A percentile compares a stretch with the other conserved stretches of the same genome.
Conservation (phyloP, 2,113 vertebrate genomes). For the Muntiacus muntjak region DNA sequence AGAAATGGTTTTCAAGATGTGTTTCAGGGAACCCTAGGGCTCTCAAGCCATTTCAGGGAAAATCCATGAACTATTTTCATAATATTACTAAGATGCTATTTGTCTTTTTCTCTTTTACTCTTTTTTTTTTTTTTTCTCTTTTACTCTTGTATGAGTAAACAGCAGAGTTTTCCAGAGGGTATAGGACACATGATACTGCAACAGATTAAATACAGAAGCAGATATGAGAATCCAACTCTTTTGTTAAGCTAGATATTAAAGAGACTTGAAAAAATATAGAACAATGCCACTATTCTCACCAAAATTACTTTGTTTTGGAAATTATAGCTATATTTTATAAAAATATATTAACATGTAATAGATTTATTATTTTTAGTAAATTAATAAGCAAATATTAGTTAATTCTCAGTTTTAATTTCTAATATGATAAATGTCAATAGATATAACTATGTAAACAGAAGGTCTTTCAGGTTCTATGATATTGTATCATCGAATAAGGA, state of each 20-base stretch:
- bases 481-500: not conserved
- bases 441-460: not conserved
- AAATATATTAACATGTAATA: not conserved
- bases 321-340: not conserved
- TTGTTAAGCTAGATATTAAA: not conserved
- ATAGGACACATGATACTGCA: not conserved
- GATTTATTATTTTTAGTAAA: constrained; percentile 1
- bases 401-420: not conserved
- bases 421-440: not conserved
- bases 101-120: not conserved
- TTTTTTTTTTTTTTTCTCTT: not conserved
- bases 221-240: not conserved
- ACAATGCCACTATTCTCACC: not conserved
- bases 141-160: not conserved
- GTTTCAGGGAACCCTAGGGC: not conserved
- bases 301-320: not conserved
- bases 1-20: not conserved
- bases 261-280: not conserved
- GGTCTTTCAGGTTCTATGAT: not conserved
- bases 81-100: not conserved
- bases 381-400: not conserved
- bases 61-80: not conserved
- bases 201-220: not conserved
- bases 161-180: not conserved
- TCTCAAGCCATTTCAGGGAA: not conserved